Evolutionary conservation across 1,140 invertebrate species (phyloP).

Genomic region (Sycobia sp.): DNA sequence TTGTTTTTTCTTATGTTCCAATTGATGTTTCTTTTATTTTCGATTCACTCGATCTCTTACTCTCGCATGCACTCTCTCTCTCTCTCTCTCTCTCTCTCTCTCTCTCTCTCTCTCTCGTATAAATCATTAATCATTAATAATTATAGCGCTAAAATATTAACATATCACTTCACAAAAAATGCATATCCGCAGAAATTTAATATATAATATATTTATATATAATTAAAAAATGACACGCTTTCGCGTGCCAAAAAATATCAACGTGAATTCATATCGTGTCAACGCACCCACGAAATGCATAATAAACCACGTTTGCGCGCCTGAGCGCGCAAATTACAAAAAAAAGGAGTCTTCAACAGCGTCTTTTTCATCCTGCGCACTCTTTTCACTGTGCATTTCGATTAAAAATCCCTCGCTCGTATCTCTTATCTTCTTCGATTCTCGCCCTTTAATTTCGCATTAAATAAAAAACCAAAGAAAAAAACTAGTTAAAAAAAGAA

Average conservation of each 20-base stretch:
- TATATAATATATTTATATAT: conserved; percentile 75
- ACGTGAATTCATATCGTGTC: conserved; percentile 33
- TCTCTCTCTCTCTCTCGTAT: conserved; percentile 58
- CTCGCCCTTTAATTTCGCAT: not conserved
- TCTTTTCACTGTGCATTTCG: conserved; percentile 12
- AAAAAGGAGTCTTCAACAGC: conserved; percentile 25
- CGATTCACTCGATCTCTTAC: conserved; percentile 35
- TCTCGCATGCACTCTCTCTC: conserved; percentile 49
- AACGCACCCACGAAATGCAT: conserved; percentile 30
- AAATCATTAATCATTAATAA: conserved; percentile 61
- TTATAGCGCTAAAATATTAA: conserved; percentile 72
- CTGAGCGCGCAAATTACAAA: conserved; percentile 25
- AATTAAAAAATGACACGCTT: conserved; percentile 33
- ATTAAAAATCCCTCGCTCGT: not conserved
- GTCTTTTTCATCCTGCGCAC: conserved; percentile 10
- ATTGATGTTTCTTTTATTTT: conserved; percentile 14
- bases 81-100: conserved; percentile 53
- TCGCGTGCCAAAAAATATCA: conserved; percentile 34
- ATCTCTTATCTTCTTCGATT: conserved; percentile 1
- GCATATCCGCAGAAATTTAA: conserved; percentile 79
- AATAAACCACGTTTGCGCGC: conserved; percentile 25
- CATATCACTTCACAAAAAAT: conserved; percentile 74
- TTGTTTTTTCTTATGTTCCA: conserved; percentile 15
- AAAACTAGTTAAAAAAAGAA: conserved; percentile 7
- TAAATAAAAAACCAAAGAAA: conserved; percentile 5